Conservation (phyloP, 1,140 invertebrate genomes). For the Danaus melanippus region DNA sequence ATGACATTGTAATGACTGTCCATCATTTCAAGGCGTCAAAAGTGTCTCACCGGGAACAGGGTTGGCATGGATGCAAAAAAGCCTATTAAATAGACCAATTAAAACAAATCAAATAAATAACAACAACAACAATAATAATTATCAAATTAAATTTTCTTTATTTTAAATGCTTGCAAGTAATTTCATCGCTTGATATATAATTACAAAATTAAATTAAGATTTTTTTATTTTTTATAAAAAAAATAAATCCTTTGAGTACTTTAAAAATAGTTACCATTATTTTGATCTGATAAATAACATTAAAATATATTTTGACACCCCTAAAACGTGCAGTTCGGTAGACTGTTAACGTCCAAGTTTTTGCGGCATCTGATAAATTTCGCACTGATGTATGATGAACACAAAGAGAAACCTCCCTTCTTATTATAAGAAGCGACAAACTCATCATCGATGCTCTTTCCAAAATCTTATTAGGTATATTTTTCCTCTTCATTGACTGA, state of each 20-base stretch:
- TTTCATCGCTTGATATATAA: no score
- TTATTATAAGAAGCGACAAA: slow-evolving; percentile 32
- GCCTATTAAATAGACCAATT: not conserved
- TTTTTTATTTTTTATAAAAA: no score
- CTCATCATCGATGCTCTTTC: slow-evolving; percentile 18
- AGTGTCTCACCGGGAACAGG: slow-evolving; percentile 42
- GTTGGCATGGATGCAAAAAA: slow-evolving; percentile 10
- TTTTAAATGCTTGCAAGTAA: no score
- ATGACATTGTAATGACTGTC: slow-evolving; percentile 59
- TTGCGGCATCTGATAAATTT: slow-evolving; percentile 51
- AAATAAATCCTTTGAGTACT: no score
- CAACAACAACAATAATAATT: no score
- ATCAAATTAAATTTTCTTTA: not conserved
- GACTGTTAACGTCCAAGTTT: slow-evolving; percentile 39
- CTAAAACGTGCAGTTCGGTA: slow-evolving; percentile 28
- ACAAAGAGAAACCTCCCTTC: slow-evolving; percentile 41
- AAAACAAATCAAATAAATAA: not conserved
- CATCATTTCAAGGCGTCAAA: slow-evolving; percentile 52
- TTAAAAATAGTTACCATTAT: no score
- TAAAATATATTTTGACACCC: slow-evolving; percentile 11
- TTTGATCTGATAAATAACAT: no score
- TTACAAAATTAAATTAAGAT: no score
- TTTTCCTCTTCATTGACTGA: slow-evolving; percentile 20
- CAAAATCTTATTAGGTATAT: slow-evolving; percentile 19
- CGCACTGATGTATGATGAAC: slow-evolving; percentile 42